Conservation (phyloP, 2,888 invertebrate genomes). For the Flexamia atlantica region DNA sequence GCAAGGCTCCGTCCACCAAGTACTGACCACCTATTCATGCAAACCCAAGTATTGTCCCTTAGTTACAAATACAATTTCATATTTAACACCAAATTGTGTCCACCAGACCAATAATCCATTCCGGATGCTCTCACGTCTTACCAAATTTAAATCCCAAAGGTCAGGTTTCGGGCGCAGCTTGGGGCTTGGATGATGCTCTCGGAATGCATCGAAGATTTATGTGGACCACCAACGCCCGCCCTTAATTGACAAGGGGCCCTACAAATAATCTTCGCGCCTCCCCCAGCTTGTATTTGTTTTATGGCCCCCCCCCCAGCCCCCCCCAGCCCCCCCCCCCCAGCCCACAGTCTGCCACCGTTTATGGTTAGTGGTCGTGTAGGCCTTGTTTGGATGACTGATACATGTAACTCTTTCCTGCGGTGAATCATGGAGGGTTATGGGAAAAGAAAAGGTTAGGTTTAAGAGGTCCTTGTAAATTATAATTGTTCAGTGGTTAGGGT, state of each 20-base stretch:
- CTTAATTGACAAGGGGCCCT: constrained; percentile 57
- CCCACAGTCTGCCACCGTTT: neutral
- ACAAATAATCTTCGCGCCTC: constrained; percentile 57
- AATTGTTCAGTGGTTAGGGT: no score
- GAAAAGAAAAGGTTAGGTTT: no score
- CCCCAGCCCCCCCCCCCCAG: neutral
- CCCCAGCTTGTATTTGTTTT: constrained; percentile 53
- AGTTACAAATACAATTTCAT: no score
- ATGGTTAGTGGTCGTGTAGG: neutral
- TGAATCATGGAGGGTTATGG: neutral
- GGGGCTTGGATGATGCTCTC: neutral
- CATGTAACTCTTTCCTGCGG: neutral
- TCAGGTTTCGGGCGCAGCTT: neutral
- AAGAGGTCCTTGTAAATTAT: no score
- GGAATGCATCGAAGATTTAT: constrained; percentile 52
- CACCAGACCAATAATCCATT: neutral
- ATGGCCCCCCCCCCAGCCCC: constrained; percentile 1
- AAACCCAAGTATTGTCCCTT: no score
- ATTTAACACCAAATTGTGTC: no score
- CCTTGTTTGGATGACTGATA: constrained; percentile 1
- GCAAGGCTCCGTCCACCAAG: no score
- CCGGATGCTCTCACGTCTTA: neutral
- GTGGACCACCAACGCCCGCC: constrained; percentile 44
- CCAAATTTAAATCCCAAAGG: constrained; percentile 27
- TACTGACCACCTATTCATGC: no score